Evolutionary conservation across 2,113 vertebrate species (phyloP).

Genomic region (Halcyon senegalensis): DNA sequence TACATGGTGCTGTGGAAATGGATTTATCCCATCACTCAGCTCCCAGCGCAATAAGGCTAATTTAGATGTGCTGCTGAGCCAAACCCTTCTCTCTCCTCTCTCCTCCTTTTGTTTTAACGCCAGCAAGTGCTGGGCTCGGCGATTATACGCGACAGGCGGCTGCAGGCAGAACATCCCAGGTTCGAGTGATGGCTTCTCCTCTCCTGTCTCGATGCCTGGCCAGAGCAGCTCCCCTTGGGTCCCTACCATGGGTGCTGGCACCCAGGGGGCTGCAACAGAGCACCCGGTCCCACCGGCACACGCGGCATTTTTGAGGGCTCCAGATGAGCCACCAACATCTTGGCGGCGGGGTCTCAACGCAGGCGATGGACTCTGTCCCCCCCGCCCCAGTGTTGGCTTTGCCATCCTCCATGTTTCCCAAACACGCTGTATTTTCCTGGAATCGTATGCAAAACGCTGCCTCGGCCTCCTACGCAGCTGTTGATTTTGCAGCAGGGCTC

Average conservation of each 20-base stretch:
- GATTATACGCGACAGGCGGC: neutral
- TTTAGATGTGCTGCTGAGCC: conserved; percentile 27
- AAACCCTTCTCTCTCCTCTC: neutral
- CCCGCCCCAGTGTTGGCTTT: neutral
- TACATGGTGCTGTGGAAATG: neutral
- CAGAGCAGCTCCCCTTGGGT: neutral
- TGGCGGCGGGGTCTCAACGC: fast-evolving
- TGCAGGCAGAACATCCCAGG: neutral
- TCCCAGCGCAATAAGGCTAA: conserved; percentile 65
- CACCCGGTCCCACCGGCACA: fast-evolving
- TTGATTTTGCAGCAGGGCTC: conserved; percentile 5
- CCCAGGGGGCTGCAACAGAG: neutral
- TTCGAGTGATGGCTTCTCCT: neutral
- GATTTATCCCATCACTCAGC: conserved; percentile 47
- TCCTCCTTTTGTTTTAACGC: neutral
- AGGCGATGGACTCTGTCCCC: neutral
- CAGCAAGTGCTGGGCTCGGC: neutral
- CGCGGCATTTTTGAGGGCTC: neutral
- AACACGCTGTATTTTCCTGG: neutral
- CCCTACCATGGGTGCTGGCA: neutral
- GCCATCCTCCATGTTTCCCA: neutral
- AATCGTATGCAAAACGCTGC: neutral
- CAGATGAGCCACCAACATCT: fast-evolving
- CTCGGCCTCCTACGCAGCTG: conserved; percentile 28
- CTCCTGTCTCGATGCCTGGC: neutral